These are phyloP conservation scores for Oscheius sp. DNA, from an alignment of 1,140 invertebrate species.

Conservation along the genomic window DNA sequence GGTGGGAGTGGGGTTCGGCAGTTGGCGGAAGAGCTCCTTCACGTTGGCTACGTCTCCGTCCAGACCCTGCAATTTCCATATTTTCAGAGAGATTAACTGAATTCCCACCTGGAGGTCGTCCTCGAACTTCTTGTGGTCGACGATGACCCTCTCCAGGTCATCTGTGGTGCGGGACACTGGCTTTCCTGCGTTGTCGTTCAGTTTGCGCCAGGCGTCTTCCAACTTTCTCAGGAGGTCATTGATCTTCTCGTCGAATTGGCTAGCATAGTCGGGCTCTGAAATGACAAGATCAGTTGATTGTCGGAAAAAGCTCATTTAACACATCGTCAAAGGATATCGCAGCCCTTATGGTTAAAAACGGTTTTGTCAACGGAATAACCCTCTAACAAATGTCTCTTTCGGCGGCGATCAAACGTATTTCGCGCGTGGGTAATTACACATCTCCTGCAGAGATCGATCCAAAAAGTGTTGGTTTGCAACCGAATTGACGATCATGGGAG, in stretches of 20 bases:
- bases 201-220: slow-evolving; percentile 78
- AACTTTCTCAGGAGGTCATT: slow-evolving; percentile 76
- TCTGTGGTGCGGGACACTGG: slow-evolving; percentile 80
- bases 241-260: slow-evolving; percentile 80
- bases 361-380: no score
- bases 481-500: no score
- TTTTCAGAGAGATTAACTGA: background rate
- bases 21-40: slow-evolving; percentile 61
- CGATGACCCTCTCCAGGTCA: slow-evolving; percentile 77
- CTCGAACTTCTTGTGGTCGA: slow-evolving; percentile 76
- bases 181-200: slow-evolving; percentile 76
- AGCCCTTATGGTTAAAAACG: no score
- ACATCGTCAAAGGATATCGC: slow-evolving; percentile 17
- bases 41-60: slow-evolving; percentile 73
- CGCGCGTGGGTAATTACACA: no score
- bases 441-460: no score
- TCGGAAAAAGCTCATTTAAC: no score
- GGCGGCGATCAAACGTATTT: no score
- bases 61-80: slow-evolving; percentile 62
- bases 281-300: no score
- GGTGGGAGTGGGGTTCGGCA: slow-evolving; percentile 75
- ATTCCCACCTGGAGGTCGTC: slow-evolving; percentile 53
- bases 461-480: no score
- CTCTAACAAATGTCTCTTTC: no score
- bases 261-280: slow-evolving; percentile 79